Base-by-base conservation (phyloP, 2,797 vertebrate species). In the Lutjanus argentimaculatus region DNA sequence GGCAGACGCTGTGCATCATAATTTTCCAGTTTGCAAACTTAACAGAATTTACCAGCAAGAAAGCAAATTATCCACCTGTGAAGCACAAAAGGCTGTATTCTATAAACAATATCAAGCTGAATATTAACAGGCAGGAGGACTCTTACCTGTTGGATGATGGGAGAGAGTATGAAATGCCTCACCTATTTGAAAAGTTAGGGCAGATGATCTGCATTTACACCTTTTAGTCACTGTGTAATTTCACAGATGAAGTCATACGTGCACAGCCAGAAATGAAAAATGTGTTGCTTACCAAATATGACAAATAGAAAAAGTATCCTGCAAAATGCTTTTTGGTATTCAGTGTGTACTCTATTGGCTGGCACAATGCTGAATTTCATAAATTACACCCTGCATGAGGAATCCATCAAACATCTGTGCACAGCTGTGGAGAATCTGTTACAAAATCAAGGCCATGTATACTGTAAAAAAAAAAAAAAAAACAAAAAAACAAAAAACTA, bases 81-180 rank as follows among this genome's bases (percentile, higher is more conserved):
- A 75, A 67, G 71, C 43, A 69, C 51, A 85, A 82, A 77, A 40
- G 22, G 52, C 48, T 77, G 63, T 40, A 48, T 67, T 73, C 62
- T 61, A 58, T 55, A 76, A 84, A 82, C 70, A 52, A 67, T 43
- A 57, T 43, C 10, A 48, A 46, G 13, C 42, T 36, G 72, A 75
- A 85, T 80, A 77, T 72, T 58, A 82, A 80, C 66, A 59, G 48
- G 9, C n/a, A 11, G 48, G 49, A 11, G 43, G 49, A n/a, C 21
- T 75, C 56, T 36, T 49, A 65, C 65, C 71, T 69, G 43, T 30
- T 10, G 30, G 64, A 62, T 52, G 42, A 53, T 43, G 48, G 52
- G 12, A 25, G 55, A 25, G 55, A 59, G 57, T 43, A 57, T 25
- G 12, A 72, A 58, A 65, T 8, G 0, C 19, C 57, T 79, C 57